Evolutionary conservation across 2,888 invertebrate genomes (phyloP), one percentile per base, ranked within the genome.

Genomic region (Prosapia bicincta): DNA sequence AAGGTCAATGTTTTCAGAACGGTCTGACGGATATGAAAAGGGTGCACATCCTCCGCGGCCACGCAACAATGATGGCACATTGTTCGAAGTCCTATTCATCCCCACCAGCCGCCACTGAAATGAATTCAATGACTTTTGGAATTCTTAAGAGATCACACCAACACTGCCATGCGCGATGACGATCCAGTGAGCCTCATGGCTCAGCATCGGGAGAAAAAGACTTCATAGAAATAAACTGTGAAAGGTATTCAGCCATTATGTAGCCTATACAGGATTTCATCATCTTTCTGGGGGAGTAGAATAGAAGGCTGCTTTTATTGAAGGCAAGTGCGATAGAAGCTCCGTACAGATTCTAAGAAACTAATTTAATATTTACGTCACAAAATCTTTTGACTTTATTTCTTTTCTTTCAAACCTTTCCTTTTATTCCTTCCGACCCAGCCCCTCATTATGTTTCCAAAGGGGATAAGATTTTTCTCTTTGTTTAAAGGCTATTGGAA

Each of bases 81-180:
- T 72, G 72, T 72, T 72, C 72, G 28, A 69, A 30, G 69, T n/a
- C 69, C 69, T 30, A 69, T 69, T 69, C 69, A 69, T 69, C 69
- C 69, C 69, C 69, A 69, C 69, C 30, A 26, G 13, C 13, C 32
- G 28, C 66, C 66, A 66, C 66, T 72, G 72, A 72, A 66, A 72
- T 72, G 72, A 72, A 66, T 72, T 72, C 66, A 72, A 72, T 72
- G 72, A 72, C 72, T 72, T 72, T 66, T 66, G 66, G 72, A 72
- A 72, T 72, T 72, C 72, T 72, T 72, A 72, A 66, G 72, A 72
- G 72, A 66, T 23, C 69, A 30, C 66, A 66, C 72, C 28, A 28
- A 30, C 72, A 72, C 72, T 15, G 26, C 26, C 72, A 72, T 66
- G 66, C 72, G 30, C 66, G 20, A 20, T 13, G 54, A 9, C 38